Base-by-base conservation (phyloP, 2,888 invertebrate species). In the Caenorhabditis wallacei region DNA sequence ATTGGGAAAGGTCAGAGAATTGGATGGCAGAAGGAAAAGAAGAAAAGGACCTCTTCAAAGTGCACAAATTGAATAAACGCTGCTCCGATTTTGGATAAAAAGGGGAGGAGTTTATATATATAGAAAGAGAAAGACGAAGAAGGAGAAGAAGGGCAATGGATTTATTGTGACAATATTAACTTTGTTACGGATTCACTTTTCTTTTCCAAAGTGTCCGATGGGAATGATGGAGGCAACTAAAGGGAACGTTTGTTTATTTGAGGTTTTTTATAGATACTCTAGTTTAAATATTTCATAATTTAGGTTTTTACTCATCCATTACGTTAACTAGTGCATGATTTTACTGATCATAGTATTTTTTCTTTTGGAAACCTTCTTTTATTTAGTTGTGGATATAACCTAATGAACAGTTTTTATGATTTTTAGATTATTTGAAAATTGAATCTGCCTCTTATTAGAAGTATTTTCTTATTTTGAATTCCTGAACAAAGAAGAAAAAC, bases 31-130 rank as follows among this genome's bases (percentile, higher is more conserved):
- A 74, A 64, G 8, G 30, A 43, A 83, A 78, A 64, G 78, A 64
- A n/a, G n/a, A n/a, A n/a, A n/a, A 24, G 56, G 46, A 54, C 56
- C 48, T 56, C 43, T 43, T 43, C 43, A 71, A 80, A 72, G 72
- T 57, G 66, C 80, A 72, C 72, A 80, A 80, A 80, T 80, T 80
- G 71, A 80, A 80, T 80, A 80, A 70, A 64, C 63, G 68, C 51
- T 64, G 71, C 61, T n/a, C n/a, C 8, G 46, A 18, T 18, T 20
- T n/a, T 30, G 30, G 64, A 40, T 18, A 26, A 11, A 18, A 35
- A 48, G 20, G 70, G 37, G 57, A 37, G 16, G 56, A 20, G 22
- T 10, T 20, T 13, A 2, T 37, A 40, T n/a, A n/a, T n/a, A n/a
- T n/a, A n/a, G n/a, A n/a, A 40, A 22, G 40, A 22, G 20, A 35